Conservation (phyloP, 2,113 vertebrate species). For the Eolophus roseicapilla region DNA sequence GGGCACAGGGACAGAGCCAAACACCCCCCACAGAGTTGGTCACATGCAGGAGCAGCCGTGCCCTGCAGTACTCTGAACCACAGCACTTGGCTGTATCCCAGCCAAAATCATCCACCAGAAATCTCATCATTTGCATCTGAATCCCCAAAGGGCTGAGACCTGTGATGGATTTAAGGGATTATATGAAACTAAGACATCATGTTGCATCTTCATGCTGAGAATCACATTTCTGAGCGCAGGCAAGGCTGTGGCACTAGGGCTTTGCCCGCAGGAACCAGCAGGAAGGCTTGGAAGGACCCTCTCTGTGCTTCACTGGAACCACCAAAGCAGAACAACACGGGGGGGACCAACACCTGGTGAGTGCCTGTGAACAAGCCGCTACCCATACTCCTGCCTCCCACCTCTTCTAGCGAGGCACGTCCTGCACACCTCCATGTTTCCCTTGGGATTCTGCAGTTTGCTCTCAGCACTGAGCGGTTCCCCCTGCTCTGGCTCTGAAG, state of each 20-base stretch:
- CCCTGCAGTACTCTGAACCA: constrained; percentile 43
- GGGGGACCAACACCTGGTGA: neutral
- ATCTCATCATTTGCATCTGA: constrained; percentile 65
- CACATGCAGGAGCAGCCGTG: constrained; percentile 3
- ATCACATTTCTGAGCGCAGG: constrained; percentile 56
- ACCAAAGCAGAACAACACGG: accelerated
- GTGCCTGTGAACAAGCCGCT: neutral
- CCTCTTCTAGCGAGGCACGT: neutral
- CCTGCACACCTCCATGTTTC: neutral
- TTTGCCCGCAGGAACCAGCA: neutral
- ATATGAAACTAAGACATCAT: constrained; percentile 70
- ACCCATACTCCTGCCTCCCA: constrained; percentile 5
- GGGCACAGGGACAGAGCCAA: neutral
- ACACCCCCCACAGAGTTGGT: neutral
- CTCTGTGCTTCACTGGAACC: neutral
- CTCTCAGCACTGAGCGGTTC: neutral
- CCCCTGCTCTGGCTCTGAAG: neutral
- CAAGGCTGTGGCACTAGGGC: neutral
- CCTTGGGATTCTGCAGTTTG: neutral
- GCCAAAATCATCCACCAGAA: constrained; percentile 66
- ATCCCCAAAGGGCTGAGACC: constrained; percentile 61
- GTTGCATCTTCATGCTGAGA: constrained; percentile 68
- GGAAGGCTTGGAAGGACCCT: constrained; percentile 3
- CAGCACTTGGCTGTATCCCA: constrained; percentile 41
- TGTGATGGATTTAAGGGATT: constrained; percentile 73